Evolutionary conservation across 2,888 invertebrate genomes (phyloP).

Genomic region (Neoitamus cyanurus): DNA sequence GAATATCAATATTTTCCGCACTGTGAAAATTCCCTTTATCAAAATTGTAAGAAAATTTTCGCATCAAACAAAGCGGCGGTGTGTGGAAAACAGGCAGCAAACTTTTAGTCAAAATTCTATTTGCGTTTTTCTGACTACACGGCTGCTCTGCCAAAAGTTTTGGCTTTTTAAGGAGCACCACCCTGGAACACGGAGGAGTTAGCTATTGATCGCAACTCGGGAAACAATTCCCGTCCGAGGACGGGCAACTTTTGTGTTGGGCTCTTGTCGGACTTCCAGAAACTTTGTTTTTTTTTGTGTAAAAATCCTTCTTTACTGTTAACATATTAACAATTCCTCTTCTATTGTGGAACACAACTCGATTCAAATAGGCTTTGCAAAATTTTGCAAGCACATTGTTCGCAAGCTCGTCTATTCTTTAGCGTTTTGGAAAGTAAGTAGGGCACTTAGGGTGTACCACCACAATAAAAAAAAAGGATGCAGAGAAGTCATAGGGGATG

Average conservation of each 20-base stretch:
- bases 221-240: not conserved
- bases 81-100: not conserved
- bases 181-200: not conserved
- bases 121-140: not conserved
- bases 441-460: not conserved
- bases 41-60: not conserved
- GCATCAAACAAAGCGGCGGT: not conserved
- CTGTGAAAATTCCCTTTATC: not conserved
- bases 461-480: not conserved
- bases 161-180: not conserved
- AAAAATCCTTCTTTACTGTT: not conserved
- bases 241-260: not conserved
- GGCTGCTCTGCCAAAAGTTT: not conserved
- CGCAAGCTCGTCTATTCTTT: not conserved
- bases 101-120: not conserved
- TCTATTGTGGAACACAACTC: not conserved
- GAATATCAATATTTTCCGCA: conserved; percentile 29
- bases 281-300: not conserved
- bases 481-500: no score
- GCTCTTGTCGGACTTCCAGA: not conserved
- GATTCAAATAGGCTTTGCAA: not conserved
- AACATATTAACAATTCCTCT: not conserved
- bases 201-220: not conserved
- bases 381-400: not conserved
- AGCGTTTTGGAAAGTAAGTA: not conserved